Percentiles rank a stretch among this genome's conserved stretches.
Evolutionary conservation across 2,113 vertebrate genomes (phyloP).

Genomic region (Cynopterus brachyotis): DNA sequence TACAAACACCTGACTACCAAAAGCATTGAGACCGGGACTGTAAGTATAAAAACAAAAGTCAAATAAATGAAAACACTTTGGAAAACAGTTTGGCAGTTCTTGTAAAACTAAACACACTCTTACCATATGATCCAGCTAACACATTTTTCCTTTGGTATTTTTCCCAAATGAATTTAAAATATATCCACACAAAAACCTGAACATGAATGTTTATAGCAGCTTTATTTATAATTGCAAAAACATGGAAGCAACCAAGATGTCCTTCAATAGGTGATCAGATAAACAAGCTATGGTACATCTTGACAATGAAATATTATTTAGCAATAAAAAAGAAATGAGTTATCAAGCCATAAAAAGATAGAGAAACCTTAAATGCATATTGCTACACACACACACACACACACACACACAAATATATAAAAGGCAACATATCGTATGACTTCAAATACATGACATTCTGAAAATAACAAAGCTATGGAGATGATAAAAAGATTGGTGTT

Average conservation of each 20-base stretch:
- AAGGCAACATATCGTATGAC: not conserved
- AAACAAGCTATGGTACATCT: too few relatives aligned
- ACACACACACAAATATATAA: too few relatives aligned
- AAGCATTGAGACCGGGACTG: not conserved
- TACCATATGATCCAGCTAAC: not conserved
- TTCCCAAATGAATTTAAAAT: not conserved
- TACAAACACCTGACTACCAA: not conserved
- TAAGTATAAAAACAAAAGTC: not conserved
- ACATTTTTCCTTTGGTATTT: not conserved
- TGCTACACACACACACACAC: not conserved
- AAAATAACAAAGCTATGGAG: not conserved
- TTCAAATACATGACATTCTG: not conserved
- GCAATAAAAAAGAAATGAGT: not conserved
- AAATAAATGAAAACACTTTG: not conserved
- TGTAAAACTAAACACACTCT: not conserved
- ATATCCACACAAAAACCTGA: not conserved
- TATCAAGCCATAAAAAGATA: not conserved
- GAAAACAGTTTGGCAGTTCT: not conserved
- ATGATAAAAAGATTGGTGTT: too few relatives aligned
- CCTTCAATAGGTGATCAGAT: not conserved
- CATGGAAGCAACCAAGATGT: not conserved
- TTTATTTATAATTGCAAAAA: not conserved
- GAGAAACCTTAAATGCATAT: not conserved
- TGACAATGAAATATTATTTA: not conserved
- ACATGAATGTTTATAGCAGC: not conserved